Conservation (phyloP, 2,797 vertebrate species). For the Protonibea diacanthus region DNA sequence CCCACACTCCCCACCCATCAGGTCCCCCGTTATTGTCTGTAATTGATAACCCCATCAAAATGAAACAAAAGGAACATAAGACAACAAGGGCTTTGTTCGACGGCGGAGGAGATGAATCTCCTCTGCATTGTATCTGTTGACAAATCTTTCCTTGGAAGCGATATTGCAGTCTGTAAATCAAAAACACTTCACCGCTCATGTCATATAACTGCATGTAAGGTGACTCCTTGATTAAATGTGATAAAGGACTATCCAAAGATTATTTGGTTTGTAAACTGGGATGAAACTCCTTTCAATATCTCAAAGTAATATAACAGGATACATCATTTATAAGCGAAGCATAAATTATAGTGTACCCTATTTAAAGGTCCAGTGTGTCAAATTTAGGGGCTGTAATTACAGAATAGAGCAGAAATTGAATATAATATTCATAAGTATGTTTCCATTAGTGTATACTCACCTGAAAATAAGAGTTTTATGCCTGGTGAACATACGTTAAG, state of each 20-base stretch:
- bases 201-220: constrained; percentile 5
- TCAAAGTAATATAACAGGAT: background rate
- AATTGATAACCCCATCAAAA: constrained; percentile 77
- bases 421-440: too few relatives aligned
- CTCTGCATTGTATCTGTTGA: constrained; percentile 22
- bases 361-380: too few relatives aligned
- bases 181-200: background rate
- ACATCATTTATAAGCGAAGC: too few relatives aligned
- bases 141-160: constrained; percentile 16
- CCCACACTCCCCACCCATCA: constrained; percentile 54
- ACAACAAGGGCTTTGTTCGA: constrained; percentile 33
- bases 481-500: too few relatives aligned
- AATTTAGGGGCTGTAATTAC: too few relatives aligned
- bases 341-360: too few relatives aligned
- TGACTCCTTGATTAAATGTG: constrained; percentile 11
- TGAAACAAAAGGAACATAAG: constrained; percentile 59
- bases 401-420: too few relatives aligned
- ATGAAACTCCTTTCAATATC: background rate
- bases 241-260: background rate
- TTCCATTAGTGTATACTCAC: too few relatives aligned
- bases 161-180: background rate
- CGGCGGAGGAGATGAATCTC: background rate
- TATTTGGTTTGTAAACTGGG: background rate
- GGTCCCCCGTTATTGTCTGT: constrained; percentile 69
- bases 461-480: too few relatives aligned